phyloP scores from a whole-genome alignment of 2,113 vertebrate genomes.

The Leuciscus idus region DNA sequence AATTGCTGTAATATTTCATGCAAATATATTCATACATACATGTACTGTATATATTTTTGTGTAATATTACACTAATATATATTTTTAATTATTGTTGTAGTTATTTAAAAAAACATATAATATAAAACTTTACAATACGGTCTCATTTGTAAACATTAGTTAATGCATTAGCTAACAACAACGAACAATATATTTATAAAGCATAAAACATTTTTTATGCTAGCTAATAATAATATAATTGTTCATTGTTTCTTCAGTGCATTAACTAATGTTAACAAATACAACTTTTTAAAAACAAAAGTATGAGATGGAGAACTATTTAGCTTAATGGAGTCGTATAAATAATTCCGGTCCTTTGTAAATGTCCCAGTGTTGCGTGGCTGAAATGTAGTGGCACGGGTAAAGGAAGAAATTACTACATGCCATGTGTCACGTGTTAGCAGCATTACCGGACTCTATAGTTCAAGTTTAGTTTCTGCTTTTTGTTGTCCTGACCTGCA shows the following conservation, averaged over 20 bases:
- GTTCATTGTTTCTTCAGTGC: too few relatives aligned
- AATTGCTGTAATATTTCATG: not conserved
- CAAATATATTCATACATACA: not conserved
- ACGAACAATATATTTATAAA: too few relatives aligned
- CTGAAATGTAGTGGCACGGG: not conserved
- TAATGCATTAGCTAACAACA: too few relatives aligned
- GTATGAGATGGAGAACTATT: too few relatives aligned
- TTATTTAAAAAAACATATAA: not conserved
- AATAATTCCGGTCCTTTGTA: not conserved
- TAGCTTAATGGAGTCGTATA: not conserved
- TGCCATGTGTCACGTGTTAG: slow-evolving; percentile 12
- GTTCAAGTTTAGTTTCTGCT: not conserved
- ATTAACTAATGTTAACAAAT: too few relatives aligned
- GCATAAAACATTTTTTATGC: too few relatives aligned
- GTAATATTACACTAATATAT: not conserved
- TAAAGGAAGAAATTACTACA: not conserved
- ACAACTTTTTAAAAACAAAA: too few relatives aligned
- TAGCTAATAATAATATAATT: too few relatives aligned
- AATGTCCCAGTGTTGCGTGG: not conserved
- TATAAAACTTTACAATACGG: not conserved
- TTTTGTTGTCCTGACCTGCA: not conserved
- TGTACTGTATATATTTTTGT: not conserved
- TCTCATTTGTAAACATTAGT: too few relatives aligned
- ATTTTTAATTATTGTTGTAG: not conserved
- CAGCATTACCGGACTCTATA: not conserved